phyloP scores from a whole-genome alignment of 1,140 invertebrate species.

The Drosophila subpulchrella region DNA sequence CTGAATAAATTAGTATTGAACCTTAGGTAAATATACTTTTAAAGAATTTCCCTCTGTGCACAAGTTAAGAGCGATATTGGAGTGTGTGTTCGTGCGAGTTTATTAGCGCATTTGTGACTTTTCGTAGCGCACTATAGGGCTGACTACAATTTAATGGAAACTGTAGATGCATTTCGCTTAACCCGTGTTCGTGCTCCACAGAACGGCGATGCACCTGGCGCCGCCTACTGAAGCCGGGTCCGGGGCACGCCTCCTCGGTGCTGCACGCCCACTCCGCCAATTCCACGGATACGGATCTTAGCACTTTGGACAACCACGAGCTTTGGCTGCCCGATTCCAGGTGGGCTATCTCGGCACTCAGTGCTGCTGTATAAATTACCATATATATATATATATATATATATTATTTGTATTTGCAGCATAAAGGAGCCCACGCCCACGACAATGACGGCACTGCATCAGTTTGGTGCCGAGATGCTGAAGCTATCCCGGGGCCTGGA shows the following conservation, averaged over 20 bases:
- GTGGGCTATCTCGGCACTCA: slow-evolving; percentile 63
- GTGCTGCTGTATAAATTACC: neutral
- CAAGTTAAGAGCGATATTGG: neutral
- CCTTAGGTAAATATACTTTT: no score
- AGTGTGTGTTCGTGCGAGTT: slow-evolving; percentile 34
- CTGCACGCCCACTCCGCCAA: slow-evolving; percentile 90
- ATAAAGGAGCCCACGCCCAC: slow-evolving; percentile 89
- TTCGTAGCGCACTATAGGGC: slow-evolving; percentile 15
- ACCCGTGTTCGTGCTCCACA: slow-evolving; percentile 45
- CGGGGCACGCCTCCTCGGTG: slow-evolving; percentile 85
- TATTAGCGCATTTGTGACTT: slow-evolving; percentile 65
- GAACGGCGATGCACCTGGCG: slow-evolving; percentile 89
- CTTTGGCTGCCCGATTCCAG: slow-evolving; percentile 91
- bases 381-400: neutral
- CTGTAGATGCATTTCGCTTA: slow-evolving; percentile 17
- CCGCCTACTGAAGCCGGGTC: slow-evolving; percentile 85
- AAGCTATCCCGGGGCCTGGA: slow-evolving; percentile 91
- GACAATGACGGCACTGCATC: slow-evolving; percentile 92
- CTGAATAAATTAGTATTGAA: no score
- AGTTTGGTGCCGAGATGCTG: slow-evolving; percentile 93
- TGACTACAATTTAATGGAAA: slow-evolving; percentile 33
- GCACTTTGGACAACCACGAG: slow-evolving; percentile 91
- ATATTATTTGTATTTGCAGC: slow-evolving; percentile 38
- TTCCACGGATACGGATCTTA: slow-evolving; percentile 92
- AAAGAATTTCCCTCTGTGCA: neutral